Evolutionary conservation across 2,113 vertebrate species (phyloP).

Genomic region (Ophthalmolycus amberensis): DNA sequence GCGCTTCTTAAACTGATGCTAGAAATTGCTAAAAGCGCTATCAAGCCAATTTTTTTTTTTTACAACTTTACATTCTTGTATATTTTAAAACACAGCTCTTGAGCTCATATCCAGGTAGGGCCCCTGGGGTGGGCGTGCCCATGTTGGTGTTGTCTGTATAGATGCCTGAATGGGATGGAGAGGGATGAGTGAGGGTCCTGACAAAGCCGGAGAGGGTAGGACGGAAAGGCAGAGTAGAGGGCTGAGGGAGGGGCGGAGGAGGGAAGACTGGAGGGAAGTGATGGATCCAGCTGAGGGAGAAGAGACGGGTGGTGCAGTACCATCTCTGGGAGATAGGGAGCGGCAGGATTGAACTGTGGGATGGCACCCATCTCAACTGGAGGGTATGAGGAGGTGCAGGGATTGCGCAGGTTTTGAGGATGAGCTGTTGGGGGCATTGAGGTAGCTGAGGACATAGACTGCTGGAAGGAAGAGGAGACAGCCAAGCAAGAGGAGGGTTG

Average conservation of each 20-base stretch:
- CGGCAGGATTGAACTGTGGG: slow-evolving; percentile 70
- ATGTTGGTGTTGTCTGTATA: slow-evolving; percentile 81
- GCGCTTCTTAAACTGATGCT: too few relatives aligned
- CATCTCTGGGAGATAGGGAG: slow-evolving; percentile 79
- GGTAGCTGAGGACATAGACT: slow-evolving; percentile 41
- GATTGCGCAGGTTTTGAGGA: slow-evolving; percentile 60
- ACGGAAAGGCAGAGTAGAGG: slow-evolving; percentile 79
- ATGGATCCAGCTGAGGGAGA: slow-evolving; percentile 74
- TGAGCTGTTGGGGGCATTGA: slow-evolving; percentile 48
- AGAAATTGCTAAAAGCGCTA: slow-evolving; percentile 67
- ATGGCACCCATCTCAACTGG: slow-evolving; percentile 71
- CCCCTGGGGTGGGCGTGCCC: slow-evolving; percentile 71
- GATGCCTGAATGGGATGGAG: slow-evolving; percentile 81
- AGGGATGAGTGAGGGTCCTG: slow-evolving; percentile 81
- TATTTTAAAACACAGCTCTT: slow-evolving; percentile 71
- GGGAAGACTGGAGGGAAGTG: slow-evolving; percentile 55
- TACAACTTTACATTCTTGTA: background rate
- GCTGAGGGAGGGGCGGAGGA: slow-evolving; percentile 64
- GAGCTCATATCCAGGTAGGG: slow-evolving; percentile 79
- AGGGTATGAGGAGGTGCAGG: slow-evolving; percentile 66
- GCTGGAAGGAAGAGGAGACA: slow-evolving; percentile 61
- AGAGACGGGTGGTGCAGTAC: slow-evolving; percentile 79
- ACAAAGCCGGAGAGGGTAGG: slow-evolving; percentile 80
- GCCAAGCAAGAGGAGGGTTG: slow-evolving; percentile 65
- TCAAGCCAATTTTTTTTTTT: slow-evolving; percentile 24